Evolutionary conservation across 1,140 invertebrate genomes (phyloP).

Genomic region (Zaprionus lachaisei): DNA sequence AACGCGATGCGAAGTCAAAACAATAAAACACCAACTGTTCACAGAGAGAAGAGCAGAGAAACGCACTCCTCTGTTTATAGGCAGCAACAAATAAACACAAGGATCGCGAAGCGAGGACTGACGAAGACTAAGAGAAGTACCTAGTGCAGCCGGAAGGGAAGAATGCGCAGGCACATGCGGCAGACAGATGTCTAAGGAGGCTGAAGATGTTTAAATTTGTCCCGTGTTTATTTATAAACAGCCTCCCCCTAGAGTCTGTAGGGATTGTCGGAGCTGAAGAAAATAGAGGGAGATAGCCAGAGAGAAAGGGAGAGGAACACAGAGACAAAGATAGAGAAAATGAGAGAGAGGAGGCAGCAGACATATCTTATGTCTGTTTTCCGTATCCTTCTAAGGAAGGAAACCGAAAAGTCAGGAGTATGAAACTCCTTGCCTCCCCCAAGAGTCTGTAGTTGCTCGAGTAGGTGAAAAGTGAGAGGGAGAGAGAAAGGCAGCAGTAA

Average conservation of each 20-base stretch:
- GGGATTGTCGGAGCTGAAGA: background rate
- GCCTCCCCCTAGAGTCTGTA: slow-evolving; percentile 16
- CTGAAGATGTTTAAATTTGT: slow-evolving; percentile 33
- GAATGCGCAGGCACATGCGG: slow-evolving; percentile 33
- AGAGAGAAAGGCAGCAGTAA: too few species aligned
- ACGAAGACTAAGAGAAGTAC: background rate
- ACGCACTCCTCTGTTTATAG: slow-evolving; percentile 49
- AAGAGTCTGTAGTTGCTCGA: too few species aligned
- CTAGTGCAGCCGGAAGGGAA: slow-evolving; percentile 7
- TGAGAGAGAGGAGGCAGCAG: too few species aligned
- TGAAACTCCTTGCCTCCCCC: too few species aligned
- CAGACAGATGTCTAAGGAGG: slow-evolving; percentile 44
- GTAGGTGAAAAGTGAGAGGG: too few species aligned
- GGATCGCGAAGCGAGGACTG: slow-evolving; percentile 9
- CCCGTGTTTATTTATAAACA: slow-evolving; percentile 59
- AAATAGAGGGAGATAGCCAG: background rate
- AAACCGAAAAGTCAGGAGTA: too few species aligned
- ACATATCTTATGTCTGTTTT: too few species aligned
- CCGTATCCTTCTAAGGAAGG: too few species aligned
- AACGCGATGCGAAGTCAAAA: slow-evolving; percentile 16
- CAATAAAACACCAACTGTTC: slow-evolving; percentile 30
- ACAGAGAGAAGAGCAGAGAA: background rate
- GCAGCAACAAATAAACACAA: slow-evolving; percentile 48
- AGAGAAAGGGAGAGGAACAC: background rate
- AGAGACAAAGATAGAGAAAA: too few species aligned